These are phyloP conservation scores for Lacerta viridis DNA, from an alignment of 2,797 vertebrate species.

Conservation along the genomic window DNA sequence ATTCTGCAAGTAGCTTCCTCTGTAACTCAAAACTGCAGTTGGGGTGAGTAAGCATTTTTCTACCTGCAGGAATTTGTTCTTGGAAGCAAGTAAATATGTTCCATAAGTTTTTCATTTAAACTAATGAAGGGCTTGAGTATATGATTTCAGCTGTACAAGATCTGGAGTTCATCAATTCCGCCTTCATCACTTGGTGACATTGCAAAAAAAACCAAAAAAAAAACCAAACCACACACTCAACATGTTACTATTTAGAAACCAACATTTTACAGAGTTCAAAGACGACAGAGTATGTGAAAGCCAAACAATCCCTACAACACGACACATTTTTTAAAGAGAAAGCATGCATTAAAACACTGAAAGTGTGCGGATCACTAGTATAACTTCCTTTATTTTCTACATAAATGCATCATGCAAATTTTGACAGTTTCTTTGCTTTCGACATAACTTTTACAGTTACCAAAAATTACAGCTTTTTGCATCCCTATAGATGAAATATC, in stretches of 20 bases:
- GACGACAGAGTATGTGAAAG: not conserved
- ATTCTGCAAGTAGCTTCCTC: not conserved
- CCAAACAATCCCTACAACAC: not conserved
- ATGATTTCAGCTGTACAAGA: constrained; percentile 22
- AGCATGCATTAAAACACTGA: not conserved
- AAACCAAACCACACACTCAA: not conserved
- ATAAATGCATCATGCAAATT: not conserved
- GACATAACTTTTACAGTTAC: not conserved
- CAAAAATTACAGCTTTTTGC: not conserved
- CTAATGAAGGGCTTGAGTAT: constrained; percentile 12
- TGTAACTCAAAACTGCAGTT: not conserved
- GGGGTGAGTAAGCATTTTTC: constrained; percentile 6
- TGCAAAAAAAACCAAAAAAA: not conserved
- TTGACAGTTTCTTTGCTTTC: not conserved
- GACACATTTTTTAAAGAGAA: not conserved
- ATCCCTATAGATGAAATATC: not conserved
- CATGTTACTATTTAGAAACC: constrained; percentile 9
- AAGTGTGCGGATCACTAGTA: not conserved
- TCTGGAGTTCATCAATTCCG: constrained; percentile 15
- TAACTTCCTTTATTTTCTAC: not conserved
- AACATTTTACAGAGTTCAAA: constrained; percentile 6
- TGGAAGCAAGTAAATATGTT: constrained; percentile 32
- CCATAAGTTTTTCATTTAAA: not conserved
- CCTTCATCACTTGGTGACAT: not conserved
- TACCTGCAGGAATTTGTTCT: constrained; percentile 9